These are phyloP conservation scores for Bombus affinis DNA, from an alignment of 1,140 invertebrate genomes.

Conservation along the genomic window DNA sequence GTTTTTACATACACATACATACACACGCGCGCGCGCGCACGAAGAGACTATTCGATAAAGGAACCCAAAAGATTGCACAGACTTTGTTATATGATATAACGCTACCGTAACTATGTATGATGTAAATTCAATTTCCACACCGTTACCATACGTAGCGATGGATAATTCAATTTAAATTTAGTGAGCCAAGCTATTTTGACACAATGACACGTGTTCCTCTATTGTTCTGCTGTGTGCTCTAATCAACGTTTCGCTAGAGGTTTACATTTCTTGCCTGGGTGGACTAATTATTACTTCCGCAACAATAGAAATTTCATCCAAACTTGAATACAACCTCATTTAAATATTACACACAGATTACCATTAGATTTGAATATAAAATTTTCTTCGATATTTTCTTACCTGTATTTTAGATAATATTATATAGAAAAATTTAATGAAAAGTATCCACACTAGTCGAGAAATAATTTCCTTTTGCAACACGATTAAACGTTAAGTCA, in stretches of 20 bases:
- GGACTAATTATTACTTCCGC: slow-evolving; percentile 2
- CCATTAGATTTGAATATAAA: too few relatives aligned
- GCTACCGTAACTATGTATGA: slow-evolving; percentile 43
- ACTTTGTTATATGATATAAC: slow-evolving; percentile 3
- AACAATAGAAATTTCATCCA: too few relatives aligned
- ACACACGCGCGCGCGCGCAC: fast-evolving
- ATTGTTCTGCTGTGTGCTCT: neutral
- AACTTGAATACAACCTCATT: neutral
- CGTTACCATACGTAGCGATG: slow-evolving; percentile 12
- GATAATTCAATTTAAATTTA: slow-evolving; percentile 65
- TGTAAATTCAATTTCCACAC: slow-evolving; percentile 64
- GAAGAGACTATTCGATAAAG: neutral
- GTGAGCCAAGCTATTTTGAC: slow-evolving; percentile 57
- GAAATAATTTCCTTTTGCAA: neutral
- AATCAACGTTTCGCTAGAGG: neutral
- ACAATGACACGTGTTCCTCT: slow-evolving; percentile 37
- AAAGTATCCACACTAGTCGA: neutral
- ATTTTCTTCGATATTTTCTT: too few relatives aligned
- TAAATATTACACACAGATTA: neutral
- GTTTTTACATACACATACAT: neutral
- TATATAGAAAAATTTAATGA: too few relatives aligned
- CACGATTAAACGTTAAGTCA: neutral
- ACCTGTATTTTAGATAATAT: too few relatives aligned
- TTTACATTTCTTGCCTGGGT: slow-evolving; percentile 36
- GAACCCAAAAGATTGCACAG: neutral